Evolutionary conservation across 2,113 vertebrate genomes (phyloP).

Genomic region (Carassius gibelio): DNA sequence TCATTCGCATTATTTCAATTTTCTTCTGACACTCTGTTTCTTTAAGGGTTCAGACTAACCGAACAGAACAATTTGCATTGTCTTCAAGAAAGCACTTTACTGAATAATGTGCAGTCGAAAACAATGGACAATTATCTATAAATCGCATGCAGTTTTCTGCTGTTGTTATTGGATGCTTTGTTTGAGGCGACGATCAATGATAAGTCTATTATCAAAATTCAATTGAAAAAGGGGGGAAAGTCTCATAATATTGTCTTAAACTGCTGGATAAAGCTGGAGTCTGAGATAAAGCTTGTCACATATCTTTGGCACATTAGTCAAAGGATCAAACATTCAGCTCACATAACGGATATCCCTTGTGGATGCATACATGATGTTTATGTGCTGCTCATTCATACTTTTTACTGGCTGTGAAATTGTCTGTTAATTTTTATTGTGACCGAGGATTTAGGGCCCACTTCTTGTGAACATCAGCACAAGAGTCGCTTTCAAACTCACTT

Average conservation of each 20-base stretch:
- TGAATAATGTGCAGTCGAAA: not conserved
- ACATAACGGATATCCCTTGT: not conserved
- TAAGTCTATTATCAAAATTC: constrained; percentile 61
- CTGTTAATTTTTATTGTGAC: not conserved
- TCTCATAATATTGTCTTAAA: not conserved
- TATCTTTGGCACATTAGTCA: not conserved
- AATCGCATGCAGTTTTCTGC: constrained; percentile 19
- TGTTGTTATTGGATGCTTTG: constrained; percentile 54
- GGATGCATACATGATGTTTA: not conserved
- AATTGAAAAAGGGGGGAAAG: not conserved
- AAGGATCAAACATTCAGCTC: not conserved
- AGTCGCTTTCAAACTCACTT: not conserved
- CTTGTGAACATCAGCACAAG: not conserved
- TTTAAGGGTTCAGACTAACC: not conserved
- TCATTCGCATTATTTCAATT: too few relatives aligned
- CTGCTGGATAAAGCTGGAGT: not conserved
- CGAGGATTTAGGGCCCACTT: not conserved
- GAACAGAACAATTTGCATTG: not conserved
- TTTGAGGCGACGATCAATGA: constrained; percentile 61
- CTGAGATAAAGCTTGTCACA: not conserved
- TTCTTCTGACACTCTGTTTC: not conserved
- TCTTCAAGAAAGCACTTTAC: not conserved
- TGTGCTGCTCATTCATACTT: not conserved
- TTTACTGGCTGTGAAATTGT: not conserved
- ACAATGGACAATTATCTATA: constrained; percentile 16